A percentile compares a stretch with the other conserved stretches of the same genome.
Conservation (phyloP, 2,113 vertebrate species). For the Heliornis fulica region DNA sequence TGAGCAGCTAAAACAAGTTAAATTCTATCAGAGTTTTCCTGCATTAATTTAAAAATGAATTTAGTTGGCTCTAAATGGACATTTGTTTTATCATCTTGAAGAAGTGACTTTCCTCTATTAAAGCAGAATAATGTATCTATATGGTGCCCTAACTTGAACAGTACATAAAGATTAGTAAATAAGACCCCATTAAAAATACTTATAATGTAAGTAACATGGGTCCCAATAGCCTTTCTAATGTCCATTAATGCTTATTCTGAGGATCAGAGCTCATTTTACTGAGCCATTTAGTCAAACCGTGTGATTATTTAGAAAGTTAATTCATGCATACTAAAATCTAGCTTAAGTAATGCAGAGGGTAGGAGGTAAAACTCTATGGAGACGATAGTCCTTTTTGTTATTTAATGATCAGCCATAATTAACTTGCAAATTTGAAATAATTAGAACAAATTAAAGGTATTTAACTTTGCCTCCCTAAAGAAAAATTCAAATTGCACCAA, state of each 20-base stretch:
- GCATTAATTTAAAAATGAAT: constrained; percentile 71
- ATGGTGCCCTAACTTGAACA: constrained; percentile 74
- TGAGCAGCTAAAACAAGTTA: constrained; percentile 49
- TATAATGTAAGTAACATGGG: constrained; percentile 79
- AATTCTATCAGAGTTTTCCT: constrained; percentile 58
- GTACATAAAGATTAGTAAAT: constrained; percentile 84
- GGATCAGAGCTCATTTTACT: constrained; percentile 85
- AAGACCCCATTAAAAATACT: constrained; percentile 82
- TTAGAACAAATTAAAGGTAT: constrained; percentile 91
- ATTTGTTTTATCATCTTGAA: constrained; percentile 73
- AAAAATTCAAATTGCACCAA: constrained; percentile 88
- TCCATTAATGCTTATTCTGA: constrained; percentile 84
- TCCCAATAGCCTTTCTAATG: constrained; percentile 83
- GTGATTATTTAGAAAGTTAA: constrained; percentile 88
- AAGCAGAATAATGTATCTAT: constrained; percentile 73
- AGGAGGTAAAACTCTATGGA: constrained; percentile 84
- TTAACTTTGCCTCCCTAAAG: constrained; percentile 89
- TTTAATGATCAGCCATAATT: constrained; percentile 88
- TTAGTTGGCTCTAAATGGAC: constrained; percentile 69
- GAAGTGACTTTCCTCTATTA: constrained; percentile 70
- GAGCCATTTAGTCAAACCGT: constrained; percentile 84
- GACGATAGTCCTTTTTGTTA: constrained; percentile 85
- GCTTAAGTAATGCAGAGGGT: constrained; percentile 84
- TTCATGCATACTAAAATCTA: constrained; percentile 86
- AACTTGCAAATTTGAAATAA: constrained; percentile 90